phyloP scores from a whole-genome alignment of 2,888 invertebrate genomes.

The Dinocampus coccinellae region DNA sequence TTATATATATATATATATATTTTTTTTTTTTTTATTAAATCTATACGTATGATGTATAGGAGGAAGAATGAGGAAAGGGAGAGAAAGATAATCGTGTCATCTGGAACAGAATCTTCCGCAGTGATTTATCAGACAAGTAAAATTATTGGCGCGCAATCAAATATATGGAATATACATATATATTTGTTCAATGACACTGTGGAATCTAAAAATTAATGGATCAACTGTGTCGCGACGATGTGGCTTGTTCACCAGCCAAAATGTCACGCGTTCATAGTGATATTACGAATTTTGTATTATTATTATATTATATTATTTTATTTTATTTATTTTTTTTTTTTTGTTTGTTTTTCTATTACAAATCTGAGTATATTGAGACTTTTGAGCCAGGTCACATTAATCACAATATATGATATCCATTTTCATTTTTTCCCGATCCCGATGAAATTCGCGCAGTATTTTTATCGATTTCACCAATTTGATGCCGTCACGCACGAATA shows the following conservation, averaged over 20 bases:
- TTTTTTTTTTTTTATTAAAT: too few relatives aligned
- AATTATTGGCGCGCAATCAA: constrained; percentile 14
- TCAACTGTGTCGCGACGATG: constrained; percentile 11
- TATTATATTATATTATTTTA: too few relatives aligned
- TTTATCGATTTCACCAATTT: constrained; percentile 41
- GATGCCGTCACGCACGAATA: neutral
- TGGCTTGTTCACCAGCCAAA: constrained; percentile 29
- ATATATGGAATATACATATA: constrained; percentile 23
- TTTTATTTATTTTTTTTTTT: too few relatives aligned
- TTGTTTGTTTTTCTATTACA: neutral
- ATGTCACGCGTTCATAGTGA: constrained; percentile 14
- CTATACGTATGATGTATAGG: too few relatives aligned
- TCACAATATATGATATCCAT: constrained; percentile 44
- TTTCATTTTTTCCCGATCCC: constrained; percentile 16
- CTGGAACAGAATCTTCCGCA: constrained; percentile 28
- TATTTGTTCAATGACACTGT: constrained; percentile 4
- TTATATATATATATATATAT: too few relatives aligned
- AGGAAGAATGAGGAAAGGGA: too few relatives aligned
- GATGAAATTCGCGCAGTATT: neutral
- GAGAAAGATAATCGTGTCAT: too few relatives aligned
- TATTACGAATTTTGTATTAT: neutral
- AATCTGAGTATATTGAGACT: constrained; percentile 11
- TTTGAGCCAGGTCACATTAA: constrained; percentile 42
- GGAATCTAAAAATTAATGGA: neutral
- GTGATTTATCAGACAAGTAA: constrained; percentile 6